Base-by-base conservation (phyloP, 2,113 vertebrate genomes). In the Hyla sarda region DNA sequence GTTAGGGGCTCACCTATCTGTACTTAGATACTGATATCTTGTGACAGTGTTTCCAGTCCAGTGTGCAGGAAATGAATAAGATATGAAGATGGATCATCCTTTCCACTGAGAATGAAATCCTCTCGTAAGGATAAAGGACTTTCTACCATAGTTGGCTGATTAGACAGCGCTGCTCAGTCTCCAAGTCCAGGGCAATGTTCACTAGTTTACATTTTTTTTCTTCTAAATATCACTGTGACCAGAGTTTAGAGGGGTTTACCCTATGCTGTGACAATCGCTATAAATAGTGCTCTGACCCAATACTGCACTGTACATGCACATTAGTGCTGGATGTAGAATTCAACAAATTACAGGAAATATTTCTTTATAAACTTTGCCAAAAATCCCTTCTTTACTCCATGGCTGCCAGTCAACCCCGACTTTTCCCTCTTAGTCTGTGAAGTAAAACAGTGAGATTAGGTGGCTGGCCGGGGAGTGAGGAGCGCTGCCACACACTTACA, bases 71-170 rank as follows among this genome's bases (percentile, higher is more conserved):
- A 86, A 71, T 80, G 75, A 86, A 85, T 85, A 79, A 58, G 76
- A 71, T 72, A 71, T 86, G 65, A 80, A 79, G 65, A 72, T 80
- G 76, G 84, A 86, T 86, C 76, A 80, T 86, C 84, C 76, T 84
- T 79, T 85, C 74, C 74, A 85, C 58, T 69, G 47, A 79, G 74
- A 54, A 52, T 21, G 19, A 69, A 78, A 85, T 77, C 73, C 83
- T 85, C 83, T 85, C 71, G 48, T 65, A 76, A 78, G 83, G 83
- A 85, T 85, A 85, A 78, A 79, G 74, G 58, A 79, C 28, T 79
- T 71, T 17, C 47, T 78, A 58, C 45, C 47, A n/a, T 56, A 74
- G 69, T 32, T 54, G 14, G 67, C 82, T 74, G 56, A 74, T 83
- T 75, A 47, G 82, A 82, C 47, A 47, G 48, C 50, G 28, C 50